Evolutionary conservation across 2,113 vertebrate genomes (phyloP).

Genomic region (Murina feae): DNA sequence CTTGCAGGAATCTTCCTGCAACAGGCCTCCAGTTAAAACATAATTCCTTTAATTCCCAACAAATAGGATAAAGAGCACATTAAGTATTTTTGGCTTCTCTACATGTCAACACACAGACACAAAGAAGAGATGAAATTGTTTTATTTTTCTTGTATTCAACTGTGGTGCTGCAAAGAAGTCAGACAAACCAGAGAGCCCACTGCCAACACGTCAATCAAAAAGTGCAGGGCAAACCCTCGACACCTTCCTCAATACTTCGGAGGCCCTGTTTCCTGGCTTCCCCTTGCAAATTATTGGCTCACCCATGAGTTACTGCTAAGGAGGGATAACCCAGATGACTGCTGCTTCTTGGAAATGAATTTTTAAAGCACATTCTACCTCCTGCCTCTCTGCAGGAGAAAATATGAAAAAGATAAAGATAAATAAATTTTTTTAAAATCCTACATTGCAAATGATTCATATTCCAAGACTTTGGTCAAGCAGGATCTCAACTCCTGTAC

Average conservation of each 20-base stretch:
- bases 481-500: slow-evolving; percentile 49
- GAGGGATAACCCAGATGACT: neutral
- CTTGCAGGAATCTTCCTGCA: too few species aligned
- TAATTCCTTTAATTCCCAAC: neutral
- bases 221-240: neutral
- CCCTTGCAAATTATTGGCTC: slow-evolving; percentile 32
- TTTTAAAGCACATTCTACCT: slow-evolving; percentile 64
- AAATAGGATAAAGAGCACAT: slow-evolving; percentile 12
- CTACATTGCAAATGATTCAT: slow-evolving; percentile 54
- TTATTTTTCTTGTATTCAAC: slow-evolving; percentile 27
- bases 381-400: slow-evolving; percentile 36
- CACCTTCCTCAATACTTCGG: neutral
- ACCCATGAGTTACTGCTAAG: neutral
- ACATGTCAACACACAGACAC: slow-evolving; percentile 30
- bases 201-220: neutral
- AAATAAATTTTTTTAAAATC: neutral
- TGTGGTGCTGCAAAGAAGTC: neutral
- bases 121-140: slow-evolving; percentile 35
- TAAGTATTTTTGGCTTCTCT: neutral
- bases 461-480: slow-evolving; percentile 50
- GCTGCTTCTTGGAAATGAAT: slow-evolving; percentile 50
- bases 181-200: slow-evolving; percentile 49
- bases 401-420: slow-evolving; percentile 35
- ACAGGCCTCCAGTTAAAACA: too few species aligned
- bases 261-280: neutral